phyloP scores from a whole-genome alignment of 2,113 vertebrate genomes.

The Ramphastos sulfuratus region DNA sequence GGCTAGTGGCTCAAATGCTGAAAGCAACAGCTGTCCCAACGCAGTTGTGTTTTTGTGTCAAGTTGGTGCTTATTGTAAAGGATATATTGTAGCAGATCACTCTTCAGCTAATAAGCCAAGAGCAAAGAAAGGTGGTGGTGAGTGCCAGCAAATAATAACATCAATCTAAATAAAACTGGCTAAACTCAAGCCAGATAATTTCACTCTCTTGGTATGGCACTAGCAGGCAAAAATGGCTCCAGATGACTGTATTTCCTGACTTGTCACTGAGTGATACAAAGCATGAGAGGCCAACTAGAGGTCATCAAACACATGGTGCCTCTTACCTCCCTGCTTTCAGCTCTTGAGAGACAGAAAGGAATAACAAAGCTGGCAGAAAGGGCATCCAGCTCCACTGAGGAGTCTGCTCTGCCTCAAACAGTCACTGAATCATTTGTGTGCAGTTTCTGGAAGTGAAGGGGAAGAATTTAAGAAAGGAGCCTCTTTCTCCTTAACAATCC shows the following conservation, averaged over 20 bases:
- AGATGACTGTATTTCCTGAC: slow-evolving; percentile 15
- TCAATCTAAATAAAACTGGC: slow-evolving; percentile 8
- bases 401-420: slow-evolving; percentile 3
- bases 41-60: not conserved
- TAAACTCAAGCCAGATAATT: slow-evolving; percentile 5
- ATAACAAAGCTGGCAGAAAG: not conserved
- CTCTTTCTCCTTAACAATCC: not conserved
- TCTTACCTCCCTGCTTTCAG: slow-evolving; percentile 18
- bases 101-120: not conserved
- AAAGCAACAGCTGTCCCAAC: not conserved
- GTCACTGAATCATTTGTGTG: not conserved
- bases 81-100: not conserved
- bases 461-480: not conserved
- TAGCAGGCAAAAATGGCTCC: slow-evolving; percentile 14
- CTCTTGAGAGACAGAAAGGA: not conserved
- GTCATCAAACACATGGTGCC: not conserved
- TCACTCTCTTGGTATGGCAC: not conserved
- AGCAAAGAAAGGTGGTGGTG: not conserved
- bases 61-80: not conserved
- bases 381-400: not conserved
- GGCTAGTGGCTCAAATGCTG: not conserved
- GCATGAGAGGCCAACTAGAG: slow-evolving; percentile 44
- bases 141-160: not conserved
- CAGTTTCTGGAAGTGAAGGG: not conserved
- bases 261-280: slow-evolving; percentile 30